Percentiles rank a stretch among this genome's conserved stretches.
These are phyloP conservation scores for Octodonta nipae DNA, from an alignment of 2,888 invertebrate species.

Conservation along the genomic window DNA sequence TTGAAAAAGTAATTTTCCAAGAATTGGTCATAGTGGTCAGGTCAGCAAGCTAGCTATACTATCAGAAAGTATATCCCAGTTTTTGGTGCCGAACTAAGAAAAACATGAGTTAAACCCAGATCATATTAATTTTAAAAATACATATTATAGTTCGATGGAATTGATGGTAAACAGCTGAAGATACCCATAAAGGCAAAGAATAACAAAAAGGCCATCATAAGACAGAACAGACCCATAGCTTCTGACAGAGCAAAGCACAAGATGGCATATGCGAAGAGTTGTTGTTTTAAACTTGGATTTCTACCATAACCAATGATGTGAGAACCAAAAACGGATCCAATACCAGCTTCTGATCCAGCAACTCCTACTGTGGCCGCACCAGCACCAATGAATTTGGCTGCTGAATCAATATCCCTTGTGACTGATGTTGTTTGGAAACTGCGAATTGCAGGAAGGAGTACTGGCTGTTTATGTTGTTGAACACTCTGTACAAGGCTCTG, in stretches of 20 bases:
- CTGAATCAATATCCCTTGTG: slow-evolving; percentile 95
- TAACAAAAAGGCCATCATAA: slow-evolving; percentile 98
- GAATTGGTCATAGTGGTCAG: too few species aligned
- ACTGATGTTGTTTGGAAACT: slow-evolving; percentile 80
- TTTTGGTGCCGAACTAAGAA: too few species aligned
- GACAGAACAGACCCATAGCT: slow-evolving; percentile 99
- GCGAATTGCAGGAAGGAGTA: slow-evolving; percentile 55
- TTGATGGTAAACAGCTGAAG: slow-evolving; percentile 24
- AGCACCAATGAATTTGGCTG: slow-evolving; percentile 99
- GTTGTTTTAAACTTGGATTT: slow-evolving; percentile 94
- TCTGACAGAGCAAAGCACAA: slow-evolving; percentile 95
- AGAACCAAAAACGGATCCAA: slow-evolving; percentile 94
- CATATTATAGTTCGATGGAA: too few species aligned
- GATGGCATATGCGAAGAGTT: slow-evolving; percentile 96
- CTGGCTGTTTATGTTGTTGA: slow-evolving; percentile 43
- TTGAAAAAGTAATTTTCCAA: too few species aligned
- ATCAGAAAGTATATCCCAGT: too few species aligned
- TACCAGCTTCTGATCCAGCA: slow-evolving; percentile 97
- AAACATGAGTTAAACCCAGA: too few species aligned
- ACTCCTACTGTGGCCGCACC: slow-evolving; percentile 99
- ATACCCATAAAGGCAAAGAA: slow-evolving; percentile 70
- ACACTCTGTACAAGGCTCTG: slow-evolving; percentile 39
- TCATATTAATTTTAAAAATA: too few species aligned
- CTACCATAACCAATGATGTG: slow-evolving; percentile 92
- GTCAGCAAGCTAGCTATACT: too few species aligned